Conservation (phyloP, 2,888 invertebrate species). For the Phoronis australis region DNA sequence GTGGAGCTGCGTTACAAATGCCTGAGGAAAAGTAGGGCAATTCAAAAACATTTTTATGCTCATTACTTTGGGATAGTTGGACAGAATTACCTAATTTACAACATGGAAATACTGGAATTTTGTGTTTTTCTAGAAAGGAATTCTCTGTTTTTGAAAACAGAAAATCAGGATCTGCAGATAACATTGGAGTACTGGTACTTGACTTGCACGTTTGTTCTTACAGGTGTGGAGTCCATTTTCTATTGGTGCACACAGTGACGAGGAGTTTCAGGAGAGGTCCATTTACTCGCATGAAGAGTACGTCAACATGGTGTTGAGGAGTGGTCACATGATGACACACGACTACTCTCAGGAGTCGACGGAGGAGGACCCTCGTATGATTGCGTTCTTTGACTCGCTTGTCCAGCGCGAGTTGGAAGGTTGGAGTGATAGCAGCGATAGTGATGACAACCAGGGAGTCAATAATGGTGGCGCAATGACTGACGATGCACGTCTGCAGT, state of each 20-base stretch:
- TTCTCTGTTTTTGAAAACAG: too few relatives aligned
- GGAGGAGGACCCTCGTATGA: slow-evolving; percentile 87
- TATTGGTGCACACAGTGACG: slow-evolving; percentile 50
- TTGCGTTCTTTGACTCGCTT: slow-evolving; percentile 92
- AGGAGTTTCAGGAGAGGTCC: slow-evolving; percentile 22
- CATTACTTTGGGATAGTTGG: too few relatives aligned
- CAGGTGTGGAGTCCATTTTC: slow-evolving; percentile 77
- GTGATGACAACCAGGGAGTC: slow-evolving; percentile 14
- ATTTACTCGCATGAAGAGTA: slow-evolving; percentile 65
- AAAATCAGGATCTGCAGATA: too few relatives aligned
- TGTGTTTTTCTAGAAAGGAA: too few relatives aligned
- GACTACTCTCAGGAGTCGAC: slow-evolving; percentile 84
- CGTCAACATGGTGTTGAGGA: slow-evolving; percentile 71
- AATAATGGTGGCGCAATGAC: slow-evolving; percentile 1
- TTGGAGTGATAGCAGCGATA: slow-evolving; percentile 35
- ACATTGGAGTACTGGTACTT: too few relatives aligned
- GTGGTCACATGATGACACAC: slow-evolving; percentile 69
- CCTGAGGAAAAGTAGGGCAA: too few relatives aligned
- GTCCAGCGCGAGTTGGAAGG: slow-evolving; percentile 86
- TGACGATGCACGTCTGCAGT: slow-evolving; percentile 9
- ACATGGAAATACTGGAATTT: too few relatives aligned
- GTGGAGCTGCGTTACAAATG: too few relatives aligned
- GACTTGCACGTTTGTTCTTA: slow-evolving; percentile 6
- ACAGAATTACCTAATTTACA: too few relatives aligned
- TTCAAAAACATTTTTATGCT: too few relatives aligned